These are phyloP conservation scores for Sciurus niger DNA, from an alignment of 2,113 vertebrate genomes.

Conservation along the genomic window DNA sequence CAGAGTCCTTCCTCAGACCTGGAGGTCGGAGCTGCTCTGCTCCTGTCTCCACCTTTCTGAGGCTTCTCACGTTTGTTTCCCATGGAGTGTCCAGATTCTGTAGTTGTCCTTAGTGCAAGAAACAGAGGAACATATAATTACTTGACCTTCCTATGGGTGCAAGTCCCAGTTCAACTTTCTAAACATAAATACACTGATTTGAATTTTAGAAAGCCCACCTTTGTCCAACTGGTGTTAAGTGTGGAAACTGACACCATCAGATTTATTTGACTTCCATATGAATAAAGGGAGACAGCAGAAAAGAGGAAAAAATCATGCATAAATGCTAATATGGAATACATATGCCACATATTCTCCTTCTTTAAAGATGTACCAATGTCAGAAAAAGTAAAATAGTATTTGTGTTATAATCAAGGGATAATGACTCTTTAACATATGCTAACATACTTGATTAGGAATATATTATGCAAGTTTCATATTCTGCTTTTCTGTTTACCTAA, in stretches of 20 bases:
- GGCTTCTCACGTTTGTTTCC: background rate
- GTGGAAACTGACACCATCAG: background rate
- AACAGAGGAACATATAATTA: background rate
- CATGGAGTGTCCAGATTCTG: background rate
- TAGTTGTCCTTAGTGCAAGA: background rate
- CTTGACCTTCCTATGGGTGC: background rate
- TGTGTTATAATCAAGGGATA: background rate
- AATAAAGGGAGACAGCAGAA: background rate
- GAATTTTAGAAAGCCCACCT: constrained; percentile 8
- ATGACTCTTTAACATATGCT: background rate
- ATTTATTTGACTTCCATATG: constrained; percentile 2
- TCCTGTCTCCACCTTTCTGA: background rate
- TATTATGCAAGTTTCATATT: background rate
- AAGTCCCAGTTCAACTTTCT: background rate
- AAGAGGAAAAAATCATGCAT: background rate
- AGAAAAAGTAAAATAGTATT: constrained; percentile 53
- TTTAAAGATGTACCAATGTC: background rate
- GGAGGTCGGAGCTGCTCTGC: background rate
- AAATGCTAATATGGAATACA: background rate
- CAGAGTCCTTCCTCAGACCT: background rate
- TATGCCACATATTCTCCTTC: background rate
- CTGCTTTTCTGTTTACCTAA: constrained; percentile 9
- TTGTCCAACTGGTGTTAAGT: background rate
- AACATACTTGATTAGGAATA: background rate
- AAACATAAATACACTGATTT: background rate